Evolutionary conservation across 2,113 vertebrate species (phyloP).

Genomic region (Speoplatyrhinus poulsoni): DNA sequence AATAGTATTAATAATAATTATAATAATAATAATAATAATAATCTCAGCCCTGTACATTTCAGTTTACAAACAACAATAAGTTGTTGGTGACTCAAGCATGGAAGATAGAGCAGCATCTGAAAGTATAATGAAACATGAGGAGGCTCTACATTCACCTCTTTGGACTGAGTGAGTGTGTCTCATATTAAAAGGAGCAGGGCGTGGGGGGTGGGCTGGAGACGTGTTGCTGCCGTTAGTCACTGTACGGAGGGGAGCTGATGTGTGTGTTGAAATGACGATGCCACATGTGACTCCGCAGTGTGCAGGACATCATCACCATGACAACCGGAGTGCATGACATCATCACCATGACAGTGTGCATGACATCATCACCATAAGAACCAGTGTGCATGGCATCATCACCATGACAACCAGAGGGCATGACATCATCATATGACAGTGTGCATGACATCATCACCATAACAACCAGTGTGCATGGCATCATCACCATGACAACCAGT

Average conservation of each 20-base stretch:
- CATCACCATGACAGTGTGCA: constrained; percentile 55
- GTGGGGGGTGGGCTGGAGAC: constrained; percentile 7
- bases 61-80: too few relatives aligned
- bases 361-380: constrained; percentile 71
- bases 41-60: not conserved
- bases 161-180: constrained; percentile 2
- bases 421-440: constrained; percentile 68
- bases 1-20: too few relatives aligned
- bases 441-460: constrained; percentile 72
- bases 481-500: constrained; percentile 51
- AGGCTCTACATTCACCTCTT: constrained; percentile 4
- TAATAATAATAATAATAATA: not conserved
- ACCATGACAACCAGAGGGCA: constrained; percentile 39
- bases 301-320: constrained; percentile 70
- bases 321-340: constrained; percentile 66
- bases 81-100: too few relatives aligned
- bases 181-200: constrained; percentile 11
- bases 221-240: constrained; percentile 21
- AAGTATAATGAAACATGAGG: constrained; percentile 5
- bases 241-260: constrained; percentile 25
- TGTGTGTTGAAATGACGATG: constrained; percentile 27
- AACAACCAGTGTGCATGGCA: constrained; percentile 63
- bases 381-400: constrained; percentile 72
- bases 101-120: not conserved
- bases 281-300: constrained; percentile 71